These are phyloP conservation scores for Indicator indicator DNA, from an alignment of 2,113 vertebrate species.

Conservation along the genomic window DNA sequence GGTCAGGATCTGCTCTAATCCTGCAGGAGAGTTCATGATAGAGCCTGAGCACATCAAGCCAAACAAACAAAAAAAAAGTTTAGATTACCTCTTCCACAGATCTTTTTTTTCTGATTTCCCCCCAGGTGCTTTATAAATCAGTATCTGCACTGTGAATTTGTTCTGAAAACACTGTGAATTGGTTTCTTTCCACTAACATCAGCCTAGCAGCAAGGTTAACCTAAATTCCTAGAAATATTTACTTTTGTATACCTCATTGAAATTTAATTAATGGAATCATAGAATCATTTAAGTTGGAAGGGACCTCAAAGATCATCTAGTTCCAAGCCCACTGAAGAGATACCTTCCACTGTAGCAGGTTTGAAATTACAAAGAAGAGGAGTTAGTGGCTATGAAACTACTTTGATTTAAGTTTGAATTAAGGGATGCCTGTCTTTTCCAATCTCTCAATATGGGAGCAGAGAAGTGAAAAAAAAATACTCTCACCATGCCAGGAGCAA, in stretches of 20 bases:
- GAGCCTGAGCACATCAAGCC: neutral
- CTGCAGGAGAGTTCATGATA: slow-evolving; percentile 18
- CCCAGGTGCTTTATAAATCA: slow-evolving; percentile 32
- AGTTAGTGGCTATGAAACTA: neutral
- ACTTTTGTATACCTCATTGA: neutral
- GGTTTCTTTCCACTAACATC: neutral
- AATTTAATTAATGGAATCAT: neutral
- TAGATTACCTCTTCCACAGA: neutral
- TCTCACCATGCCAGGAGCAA: neutral
- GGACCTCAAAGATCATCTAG: neutral
- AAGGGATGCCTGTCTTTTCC: neutral
- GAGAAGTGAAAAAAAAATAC: neutral
- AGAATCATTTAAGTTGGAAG: neutral
- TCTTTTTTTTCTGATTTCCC: no score
- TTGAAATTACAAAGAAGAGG: neutral
- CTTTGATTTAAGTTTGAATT: neutral
- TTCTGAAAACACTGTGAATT: neutral
- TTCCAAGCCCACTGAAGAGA: neutral
- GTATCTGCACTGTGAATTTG: neutral
- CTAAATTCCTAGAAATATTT: slow-evolving; percentile 4
- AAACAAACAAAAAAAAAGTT: neutral
- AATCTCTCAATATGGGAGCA: rapidly evolving
- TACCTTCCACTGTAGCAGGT: neutral
- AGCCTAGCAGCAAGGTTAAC: neutral
- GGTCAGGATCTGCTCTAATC: slow-evolving; percentile 60